Evolutionary conservation across 2,113 vertebrate genomes (phyloP).

Genomic region (Nicator chloris): DNA sequence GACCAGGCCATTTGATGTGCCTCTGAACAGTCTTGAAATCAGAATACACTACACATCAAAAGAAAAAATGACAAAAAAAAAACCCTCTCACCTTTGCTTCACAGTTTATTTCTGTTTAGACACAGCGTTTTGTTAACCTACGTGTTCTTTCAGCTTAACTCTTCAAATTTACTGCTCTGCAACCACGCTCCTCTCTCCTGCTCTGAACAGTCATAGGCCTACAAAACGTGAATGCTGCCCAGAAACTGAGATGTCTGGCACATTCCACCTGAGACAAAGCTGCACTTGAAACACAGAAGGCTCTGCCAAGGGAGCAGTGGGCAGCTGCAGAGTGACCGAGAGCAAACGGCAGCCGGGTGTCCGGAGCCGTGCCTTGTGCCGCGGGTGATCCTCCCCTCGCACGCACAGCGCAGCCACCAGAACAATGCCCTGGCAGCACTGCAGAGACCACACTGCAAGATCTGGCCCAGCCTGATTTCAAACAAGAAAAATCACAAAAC

Average conservation of each 20-base stretch:
- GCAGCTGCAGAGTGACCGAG: neutral
- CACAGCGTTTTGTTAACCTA: neutral
- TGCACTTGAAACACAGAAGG: neutral
- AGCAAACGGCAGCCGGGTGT: neutral
- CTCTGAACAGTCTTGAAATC: neutral
- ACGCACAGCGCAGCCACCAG: neutral
- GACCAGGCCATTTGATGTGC: neutral
- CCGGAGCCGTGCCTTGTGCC: neutral
- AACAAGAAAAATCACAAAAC: neutral
- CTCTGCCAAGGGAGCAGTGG: neutral
- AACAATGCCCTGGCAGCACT: neutral
- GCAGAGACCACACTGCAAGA: neutral
- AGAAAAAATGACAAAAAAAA: neutral
- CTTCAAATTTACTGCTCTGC: neutral
- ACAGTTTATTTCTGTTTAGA: neutral
- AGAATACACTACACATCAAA: neutral
- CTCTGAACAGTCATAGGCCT: neutral
- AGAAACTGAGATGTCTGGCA: neutral
- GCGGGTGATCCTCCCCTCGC: neutral
- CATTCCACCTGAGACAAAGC: neutral
- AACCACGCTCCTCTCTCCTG: neutral
- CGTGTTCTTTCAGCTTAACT: neutral
- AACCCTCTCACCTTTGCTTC: neutral
- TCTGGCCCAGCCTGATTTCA: neutral
- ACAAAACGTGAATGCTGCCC: fast-evolving